phyloP scores from a whole-genome alignment of 2,888 invertebrate species.

The Noctua janthina region DNA sequence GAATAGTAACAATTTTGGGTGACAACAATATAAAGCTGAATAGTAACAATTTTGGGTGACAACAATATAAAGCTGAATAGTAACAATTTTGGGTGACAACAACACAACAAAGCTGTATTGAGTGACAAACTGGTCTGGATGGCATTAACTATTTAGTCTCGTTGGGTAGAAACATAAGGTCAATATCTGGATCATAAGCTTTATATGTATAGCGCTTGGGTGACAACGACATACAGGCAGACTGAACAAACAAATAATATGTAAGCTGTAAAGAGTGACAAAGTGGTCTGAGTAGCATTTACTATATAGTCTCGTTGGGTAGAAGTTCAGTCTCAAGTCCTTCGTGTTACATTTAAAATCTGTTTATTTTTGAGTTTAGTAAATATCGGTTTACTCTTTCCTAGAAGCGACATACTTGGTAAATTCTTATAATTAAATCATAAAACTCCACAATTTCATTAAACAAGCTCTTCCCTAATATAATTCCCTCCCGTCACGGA shows the following conservation, averaged over 20 bases:
- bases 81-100: not conserved
- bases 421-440: no score
- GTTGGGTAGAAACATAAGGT: conserved; percentile 23
- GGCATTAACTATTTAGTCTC: conserved; percentile 40
- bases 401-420: no score
- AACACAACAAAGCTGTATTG: not conserved
- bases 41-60: no score
- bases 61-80: no score
- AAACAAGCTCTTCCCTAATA: no score
- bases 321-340: not conserved
- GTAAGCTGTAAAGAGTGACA: conserved; percentile 12
- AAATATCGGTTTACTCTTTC: no score
- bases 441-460: no score
- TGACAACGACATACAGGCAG: not conserved
- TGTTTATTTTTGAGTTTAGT: not conserved
- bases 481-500: no score
- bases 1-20: no score
- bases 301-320: conserved; percentile 36
- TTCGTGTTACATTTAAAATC: not conserved
- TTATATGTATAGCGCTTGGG: not conserved
- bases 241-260: not conserved
- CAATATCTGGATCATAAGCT: conserved; percentile 15
- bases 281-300: conserved; percentile 27
- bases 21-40: no score
- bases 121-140: conserved; percentile 38